Evolutionary conservation across 2,113 vertebrate genomes (phyloP).

Genomic region (Megaptera novaeangliae): DNA sequence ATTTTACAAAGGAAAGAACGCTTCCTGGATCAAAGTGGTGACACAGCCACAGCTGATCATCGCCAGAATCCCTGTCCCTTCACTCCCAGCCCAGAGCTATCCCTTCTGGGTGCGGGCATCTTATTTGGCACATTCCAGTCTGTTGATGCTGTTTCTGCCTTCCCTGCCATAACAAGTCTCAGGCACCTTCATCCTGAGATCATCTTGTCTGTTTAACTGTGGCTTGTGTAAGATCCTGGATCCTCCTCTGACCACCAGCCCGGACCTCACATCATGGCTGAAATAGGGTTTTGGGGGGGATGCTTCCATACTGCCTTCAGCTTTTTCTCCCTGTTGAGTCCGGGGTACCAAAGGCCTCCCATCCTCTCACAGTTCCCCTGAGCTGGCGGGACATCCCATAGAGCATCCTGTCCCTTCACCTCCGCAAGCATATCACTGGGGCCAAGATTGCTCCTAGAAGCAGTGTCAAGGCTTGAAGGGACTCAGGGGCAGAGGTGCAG

Average conservation of each 20-base stretch:
- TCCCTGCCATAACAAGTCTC: not conserved
- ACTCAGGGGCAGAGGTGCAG: not conserved
- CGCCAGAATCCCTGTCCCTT: accelerated
- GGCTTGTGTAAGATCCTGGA: not conserved
- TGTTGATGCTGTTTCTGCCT: slow-evolving; percentile 37
- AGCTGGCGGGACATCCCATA: not conserved
- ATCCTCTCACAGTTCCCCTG: not conserved
- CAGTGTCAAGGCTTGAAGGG: not conserved
- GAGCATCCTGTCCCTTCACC: not conserved
- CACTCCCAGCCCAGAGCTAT: not conserved
- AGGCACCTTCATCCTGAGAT: no score
- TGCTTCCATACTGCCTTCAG: not conserved
- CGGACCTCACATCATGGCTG: not conserved
- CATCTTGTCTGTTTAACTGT: not conserved
- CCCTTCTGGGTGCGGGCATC: no score
- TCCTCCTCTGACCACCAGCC: not conserved
- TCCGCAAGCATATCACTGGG: not conserved
- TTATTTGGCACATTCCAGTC: not conserved
- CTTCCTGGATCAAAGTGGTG: not conserved
- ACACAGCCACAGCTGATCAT: accelerated
- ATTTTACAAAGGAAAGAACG: not conserved
- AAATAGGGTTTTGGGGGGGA: no score
- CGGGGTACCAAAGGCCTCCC: not conserved
- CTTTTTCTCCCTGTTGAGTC: not conserved
- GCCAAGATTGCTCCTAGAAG: not conserved